Evolutionary conservation across 1,140 invertebrate species (phyloP).

Genomic region (Branchinecta lindahli): DNA sequence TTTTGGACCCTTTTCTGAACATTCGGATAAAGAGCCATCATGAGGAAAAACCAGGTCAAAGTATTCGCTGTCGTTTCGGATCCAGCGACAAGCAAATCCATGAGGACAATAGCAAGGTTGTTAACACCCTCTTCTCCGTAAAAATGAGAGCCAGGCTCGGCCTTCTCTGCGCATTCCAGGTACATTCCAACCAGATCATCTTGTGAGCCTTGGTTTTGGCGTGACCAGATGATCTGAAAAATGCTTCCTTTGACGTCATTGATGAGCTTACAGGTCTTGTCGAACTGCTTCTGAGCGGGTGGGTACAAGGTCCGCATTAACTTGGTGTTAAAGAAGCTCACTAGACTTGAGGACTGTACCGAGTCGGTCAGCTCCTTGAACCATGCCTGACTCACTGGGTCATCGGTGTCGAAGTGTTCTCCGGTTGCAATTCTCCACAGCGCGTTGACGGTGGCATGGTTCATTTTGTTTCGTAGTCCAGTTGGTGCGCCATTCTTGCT

Average conservation of each 20-base stretch:
- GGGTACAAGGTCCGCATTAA: neutral
- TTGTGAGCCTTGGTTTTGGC: neutral
- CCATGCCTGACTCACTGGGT: neutral
- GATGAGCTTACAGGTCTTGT: neutral
- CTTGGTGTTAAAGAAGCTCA: neutral
- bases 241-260: neutral
- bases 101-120: constrained; percentile 41
- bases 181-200: neutral
- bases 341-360: neutral
- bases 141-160: neutral
- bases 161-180: neutral
- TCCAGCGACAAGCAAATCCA: constrained; percentile 59
- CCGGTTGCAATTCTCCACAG: neutral
- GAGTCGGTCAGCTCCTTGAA: neutral
- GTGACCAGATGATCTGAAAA: neutral
- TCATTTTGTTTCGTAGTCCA: neutral
- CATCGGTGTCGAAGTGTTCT: neutral
- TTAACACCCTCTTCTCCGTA: constrained; percentile 13
- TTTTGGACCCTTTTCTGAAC: constrained; percentile 58
- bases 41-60: constrained; percentile 56
- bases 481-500: neutral
- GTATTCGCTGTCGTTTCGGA: constrained; percentile 64
- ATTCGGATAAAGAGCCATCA: constrained; percentile 55
- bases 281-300: neutral
- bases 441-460: neutral